Conservation (phyloP, 1,140 invertebrate species). For the Drosophila nasuta region DNA sequence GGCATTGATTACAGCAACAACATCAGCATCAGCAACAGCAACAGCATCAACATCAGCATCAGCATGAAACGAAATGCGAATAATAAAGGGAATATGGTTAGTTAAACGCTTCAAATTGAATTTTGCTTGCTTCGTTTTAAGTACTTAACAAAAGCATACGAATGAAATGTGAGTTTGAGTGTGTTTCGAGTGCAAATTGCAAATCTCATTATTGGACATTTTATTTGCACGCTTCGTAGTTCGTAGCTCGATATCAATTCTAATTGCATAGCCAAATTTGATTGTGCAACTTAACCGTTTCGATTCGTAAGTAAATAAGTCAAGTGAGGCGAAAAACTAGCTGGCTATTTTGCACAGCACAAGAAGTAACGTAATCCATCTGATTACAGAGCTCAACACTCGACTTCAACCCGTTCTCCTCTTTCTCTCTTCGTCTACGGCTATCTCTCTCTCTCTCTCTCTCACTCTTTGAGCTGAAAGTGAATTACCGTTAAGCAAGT, state of each 20-base stretch:
- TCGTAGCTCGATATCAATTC: constrained; percentile 44
- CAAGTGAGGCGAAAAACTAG: constrained; percentile 64
- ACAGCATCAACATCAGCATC: constrained; percentile 46
- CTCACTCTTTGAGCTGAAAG: constrained; percentile 37
- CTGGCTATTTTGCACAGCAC: constrained; percentile 15
- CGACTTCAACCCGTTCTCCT: neutral
- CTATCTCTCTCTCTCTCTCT: no score
- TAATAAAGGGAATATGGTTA: constrained; percentile 82
- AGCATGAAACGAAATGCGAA: constrained; percentile 49
- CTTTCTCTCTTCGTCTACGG: neutral
- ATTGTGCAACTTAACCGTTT: constrained; percentile 52
- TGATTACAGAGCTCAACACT: constrained; percentile 59
- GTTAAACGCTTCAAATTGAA: constrained; percentile 80
- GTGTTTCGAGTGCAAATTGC: neutral
- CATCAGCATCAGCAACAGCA: constrained; percentile 42
- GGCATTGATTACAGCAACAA: constrained; percentile 74
- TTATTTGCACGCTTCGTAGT: no score
- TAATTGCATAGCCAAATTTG: constrained; percentile 69
- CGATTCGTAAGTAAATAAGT: constrained; percentile 62
- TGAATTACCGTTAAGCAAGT: constrained; percentile 78
- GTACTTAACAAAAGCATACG: constrained; percentile 33
- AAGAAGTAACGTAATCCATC: constrained; percentile 43
- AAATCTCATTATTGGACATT: constrained; percentile 48
- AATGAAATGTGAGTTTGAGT: constrained; percentile 35
- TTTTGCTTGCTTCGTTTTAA: constrained; percentile 52